phyloP scores from a whole-genome alignment of 2,113 vertebrate genomes.

The Ondatra zibethicus region DNA sequence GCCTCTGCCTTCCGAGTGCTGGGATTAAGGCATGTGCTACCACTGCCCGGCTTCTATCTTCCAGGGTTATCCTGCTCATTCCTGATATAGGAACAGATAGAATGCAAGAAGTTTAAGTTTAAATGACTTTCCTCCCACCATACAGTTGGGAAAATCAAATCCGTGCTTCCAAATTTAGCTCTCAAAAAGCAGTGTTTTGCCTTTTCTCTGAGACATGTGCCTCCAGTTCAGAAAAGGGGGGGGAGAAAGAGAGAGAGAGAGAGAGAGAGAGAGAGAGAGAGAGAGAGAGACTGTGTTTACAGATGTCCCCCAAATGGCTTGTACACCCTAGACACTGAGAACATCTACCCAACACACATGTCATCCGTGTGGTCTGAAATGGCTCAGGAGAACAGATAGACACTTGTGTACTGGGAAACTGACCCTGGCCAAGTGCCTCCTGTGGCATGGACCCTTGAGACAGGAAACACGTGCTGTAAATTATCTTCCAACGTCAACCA shows the following conservation, averaged over 20 bases:
- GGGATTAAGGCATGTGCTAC: too few species aligned
- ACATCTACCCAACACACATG: rapidly evolving
- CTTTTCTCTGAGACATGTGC: background rate
- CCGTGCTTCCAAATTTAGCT: background rate
- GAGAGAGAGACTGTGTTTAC: background rate
- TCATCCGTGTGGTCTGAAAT: background rate
- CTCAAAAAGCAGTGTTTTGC: background rate
- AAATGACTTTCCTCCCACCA: background rate
- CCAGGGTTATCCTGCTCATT: background rate
- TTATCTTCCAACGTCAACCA: background rate
- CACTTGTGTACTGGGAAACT: background rate
- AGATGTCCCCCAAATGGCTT: background rate
- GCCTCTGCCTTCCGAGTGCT: too few species aligned
- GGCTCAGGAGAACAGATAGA: background rate
- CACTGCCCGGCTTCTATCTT: too few species aligned
- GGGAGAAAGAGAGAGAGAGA: too few species aligned
- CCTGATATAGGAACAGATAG: background rate
- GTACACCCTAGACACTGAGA: background rate
- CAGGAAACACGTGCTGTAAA: background rate
- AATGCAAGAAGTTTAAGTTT: background rate
- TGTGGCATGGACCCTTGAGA: background rate
- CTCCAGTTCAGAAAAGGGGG: background rate
- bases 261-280: too few species aligned
- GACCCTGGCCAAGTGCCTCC: background rate
- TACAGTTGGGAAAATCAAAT: background rate